Percentiles rank a stretch among this genome's conserved stretches.
Evolutionary conservation across 2,888 invertebrate species (phyloP).

Genomic region (Stramonita haemastoma): DNA sequence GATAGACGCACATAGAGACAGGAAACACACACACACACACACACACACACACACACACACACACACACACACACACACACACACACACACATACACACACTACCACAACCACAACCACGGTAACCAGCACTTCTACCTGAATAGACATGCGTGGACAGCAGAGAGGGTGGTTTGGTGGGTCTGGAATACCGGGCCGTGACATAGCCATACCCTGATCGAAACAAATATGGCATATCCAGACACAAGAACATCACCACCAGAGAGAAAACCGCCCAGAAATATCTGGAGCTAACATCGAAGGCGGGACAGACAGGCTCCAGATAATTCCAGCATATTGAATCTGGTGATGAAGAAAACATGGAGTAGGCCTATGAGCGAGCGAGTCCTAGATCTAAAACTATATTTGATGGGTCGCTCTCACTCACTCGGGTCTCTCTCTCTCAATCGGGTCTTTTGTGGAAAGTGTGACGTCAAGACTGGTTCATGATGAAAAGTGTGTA

Average conservation of each 20-base stretch:
- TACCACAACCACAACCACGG: too few species aligned
- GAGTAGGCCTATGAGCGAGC: neutral
- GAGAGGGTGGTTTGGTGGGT: neutral
- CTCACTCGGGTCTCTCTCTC: neutral
- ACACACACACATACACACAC: neutral
- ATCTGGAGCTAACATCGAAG: neutral
- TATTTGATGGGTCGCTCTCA: neutral
- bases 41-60: too few species aligned
- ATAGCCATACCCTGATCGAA: neutral
- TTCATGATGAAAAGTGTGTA: too few species aligned
- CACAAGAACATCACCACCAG: neutral
- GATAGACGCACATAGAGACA: too few species aligned
- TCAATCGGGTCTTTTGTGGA: too few species aligned
- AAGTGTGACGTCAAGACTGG: too few species aligned
- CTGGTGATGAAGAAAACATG: neutral
- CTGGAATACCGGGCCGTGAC: neutral
- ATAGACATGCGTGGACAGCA: neutral
- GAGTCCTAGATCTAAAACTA: neutral
- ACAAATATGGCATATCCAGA: neutral
- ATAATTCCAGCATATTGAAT: neutral
- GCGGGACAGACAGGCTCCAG: conserved; percentile 14
- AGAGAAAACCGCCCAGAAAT: neutral
- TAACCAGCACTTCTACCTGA: neutral
- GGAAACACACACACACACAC: neutral
- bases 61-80: too few species aligned